Evolutionary conservation across 2,888 invertebrate species (phyloP).

Genomic region (Standfussiana lucernea): DNA sequence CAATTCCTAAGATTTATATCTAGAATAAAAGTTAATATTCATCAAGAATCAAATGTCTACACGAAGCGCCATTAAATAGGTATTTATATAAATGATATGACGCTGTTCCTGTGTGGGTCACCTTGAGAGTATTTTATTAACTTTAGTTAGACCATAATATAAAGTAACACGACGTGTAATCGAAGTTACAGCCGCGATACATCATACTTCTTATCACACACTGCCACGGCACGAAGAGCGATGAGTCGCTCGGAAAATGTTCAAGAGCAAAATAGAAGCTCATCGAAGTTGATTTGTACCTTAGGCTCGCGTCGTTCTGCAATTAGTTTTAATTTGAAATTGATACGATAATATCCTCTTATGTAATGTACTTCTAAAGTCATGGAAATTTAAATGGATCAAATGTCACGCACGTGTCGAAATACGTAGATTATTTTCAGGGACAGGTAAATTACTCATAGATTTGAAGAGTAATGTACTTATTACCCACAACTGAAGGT

Average conservation of each 20-base stretch:
- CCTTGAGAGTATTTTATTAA: constrained; percentile 66
- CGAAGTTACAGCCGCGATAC: constrained; percentile 52
- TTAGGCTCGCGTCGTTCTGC: constrained; percentile 9
- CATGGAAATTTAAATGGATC: constrained; percentile 6
- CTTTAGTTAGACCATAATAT: constrained; percentile 36
- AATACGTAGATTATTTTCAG: constrained; percentile 18
- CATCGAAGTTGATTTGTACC: constrained; percentile 36
- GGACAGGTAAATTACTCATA: constrained; percentile 10
- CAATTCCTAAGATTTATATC: constrained; percentile 34
- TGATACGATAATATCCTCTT: constrained; percentile 25
- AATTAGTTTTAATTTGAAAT: constrained; percentile 20
- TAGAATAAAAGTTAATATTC: constrained; percentile 39
- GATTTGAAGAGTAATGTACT: constrained; percentile 1
- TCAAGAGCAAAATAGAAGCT: constrained; percentile 38
- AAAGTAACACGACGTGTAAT: constrained; percentile 44
- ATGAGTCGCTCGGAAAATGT: constrained; percentile 34
- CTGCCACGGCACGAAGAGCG: constrained; percentile 51
- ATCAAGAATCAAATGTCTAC: constrained; percentile 21
- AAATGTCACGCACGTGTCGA: background rate
- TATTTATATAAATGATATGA: constrained; percentile 15
- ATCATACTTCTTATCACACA: constrained; percentile 57
- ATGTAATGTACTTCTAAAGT: background rate
- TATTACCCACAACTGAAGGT: constrained; percentile 34
- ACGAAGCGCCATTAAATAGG: constrained; percentile 10
- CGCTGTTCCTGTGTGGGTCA: constrained; percentile 31